Base-by-base conservation (phyloP, 2,888 invertebrate genomes). In the Lissonota sp. region DNA sequence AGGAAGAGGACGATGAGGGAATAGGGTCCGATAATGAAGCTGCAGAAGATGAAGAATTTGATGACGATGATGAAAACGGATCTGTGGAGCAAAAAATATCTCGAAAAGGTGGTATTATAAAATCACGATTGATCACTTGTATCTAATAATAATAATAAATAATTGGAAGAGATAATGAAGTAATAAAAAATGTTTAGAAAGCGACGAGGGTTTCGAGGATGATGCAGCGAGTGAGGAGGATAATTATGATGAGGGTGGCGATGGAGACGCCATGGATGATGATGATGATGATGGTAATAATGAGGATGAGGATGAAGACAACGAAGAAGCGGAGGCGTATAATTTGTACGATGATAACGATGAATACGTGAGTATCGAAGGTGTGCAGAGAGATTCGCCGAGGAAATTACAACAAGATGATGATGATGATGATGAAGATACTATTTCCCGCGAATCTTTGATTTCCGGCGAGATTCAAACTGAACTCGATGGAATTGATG, bases 141-240 rank as follows among this genome's bases (percentile, higher is more conserved):
- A n/a, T 53, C 37, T 40, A 42, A 44, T 14, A 53, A 14, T 12
- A 5, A 42, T 6, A 6, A 67, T 4, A n/a, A 42, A 14, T 53
- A 53, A 53, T 14, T 26, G 5, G 6, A 57, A 26, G 6, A 26
- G 14, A 46, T 0, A 10, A 63, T 42, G 0, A 5, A 46, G 16
- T 12, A 14, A 46, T 42, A 8, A 53, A 40, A 8, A 53, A 39
- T 53, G 6, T 16, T 0, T 6, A 44, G 16, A 69, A 46, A 26
- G 26, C 73, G 89, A 90, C 58, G 90, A 91, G 53, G 90, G 90
- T 8, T 88, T 91, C 46, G 89, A 90, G n/a, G 88, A 90, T 58
- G 83, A 90, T 58, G 82, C 67, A 39, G 83, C 83, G 51, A 87
- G 89, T 49, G 89, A 89, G 39, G 92, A 92, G 37, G 92, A 93